Evolutionary conservation across 2,113 vertebrate genomes (phyloP).

Genomic region (Colossoma macropomum): DNA sequence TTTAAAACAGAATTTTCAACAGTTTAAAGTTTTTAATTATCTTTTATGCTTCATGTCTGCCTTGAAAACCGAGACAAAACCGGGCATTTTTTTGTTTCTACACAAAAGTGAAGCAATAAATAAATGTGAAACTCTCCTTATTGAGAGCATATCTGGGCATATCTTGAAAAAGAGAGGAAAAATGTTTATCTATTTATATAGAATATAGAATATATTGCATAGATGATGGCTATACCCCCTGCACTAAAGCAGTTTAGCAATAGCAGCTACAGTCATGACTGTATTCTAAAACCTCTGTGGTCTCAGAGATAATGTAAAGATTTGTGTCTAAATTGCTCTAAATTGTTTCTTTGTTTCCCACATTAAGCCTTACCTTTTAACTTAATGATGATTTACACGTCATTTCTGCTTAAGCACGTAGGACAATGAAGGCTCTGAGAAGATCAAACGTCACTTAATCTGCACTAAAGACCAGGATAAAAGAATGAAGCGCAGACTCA

Average conservation of each 20-base stretch:
- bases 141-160: too few species aligned
- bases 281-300: background rate
- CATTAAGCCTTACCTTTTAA: background rate
- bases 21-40: too few species aligned
- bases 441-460: background rate
- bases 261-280: background rate
- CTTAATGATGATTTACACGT: background rate
- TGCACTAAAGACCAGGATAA: background rate
- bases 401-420: background rate
- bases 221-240: too few species aligned
- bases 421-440: background rate
- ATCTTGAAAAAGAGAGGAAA: too few species aligned
- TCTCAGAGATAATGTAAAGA: background rate
- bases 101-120: too few species aligned
- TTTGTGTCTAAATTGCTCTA: background rate
- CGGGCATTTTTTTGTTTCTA: too few species aligned
- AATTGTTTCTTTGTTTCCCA: background rate
- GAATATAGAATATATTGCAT: too few species aligned
- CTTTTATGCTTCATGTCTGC: too few species aligned
- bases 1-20: too few species aligned
- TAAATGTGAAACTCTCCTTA: too few species aligned
- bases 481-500: background rate
- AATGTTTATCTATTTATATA: too few species aligned
- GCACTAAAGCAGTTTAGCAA: background rate
- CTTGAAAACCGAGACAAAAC: too few species aligned